Conservation (phyloP, 2,888 invertebrate species). For the Tenthredo notha region DNA sequence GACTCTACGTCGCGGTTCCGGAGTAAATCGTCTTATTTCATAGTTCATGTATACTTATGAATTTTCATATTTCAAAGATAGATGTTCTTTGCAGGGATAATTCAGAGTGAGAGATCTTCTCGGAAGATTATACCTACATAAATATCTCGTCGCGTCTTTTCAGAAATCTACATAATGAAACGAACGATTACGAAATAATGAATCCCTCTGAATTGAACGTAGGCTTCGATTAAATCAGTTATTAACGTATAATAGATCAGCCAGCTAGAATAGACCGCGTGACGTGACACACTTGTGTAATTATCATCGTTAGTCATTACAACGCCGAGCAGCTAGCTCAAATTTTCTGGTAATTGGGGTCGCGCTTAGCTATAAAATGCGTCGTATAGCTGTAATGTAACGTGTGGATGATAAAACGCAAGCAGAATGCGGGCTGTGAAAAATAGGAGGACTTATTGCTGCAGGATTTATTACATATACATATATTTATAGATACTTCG, state of each 20-base stretch:
- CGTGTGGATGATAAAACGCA: neutral
- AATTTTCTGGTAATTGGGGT: slow-evolving; percentile 6
- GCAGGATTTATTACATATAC: neutral
- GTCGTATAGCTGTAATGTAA: neutral
- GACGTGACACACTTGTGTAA: slow-evolving; percentile 31
- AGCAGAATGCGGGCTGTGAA: slow-evolving; percentile 31
- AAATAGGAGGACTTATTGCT: slow-evolving; percentile 12
- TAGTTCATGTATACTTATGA: neutral
- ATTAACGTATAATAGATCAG: slow-evolving; percentile 23
- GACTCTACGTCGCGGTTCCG: neutral
- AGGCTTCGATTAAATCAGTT: slow-evolving; percentile 37
- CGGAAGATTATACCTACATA: neutral
- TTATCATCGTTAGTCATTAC: slow-evolving; percentile 18
- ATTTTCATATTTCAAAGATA: neutral
- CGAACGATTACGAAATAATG: neutral
- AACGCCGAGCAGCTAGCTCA: neutral
- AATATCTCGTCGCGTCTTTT: neutral
- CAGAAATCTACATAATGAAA: neutral
- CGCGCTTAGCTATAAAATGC: neutral
- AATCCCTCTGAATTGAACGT: slow-evolving; percentile 6
- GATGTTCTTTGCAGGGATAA: neutral
- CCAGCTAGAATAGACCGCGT: neutral
- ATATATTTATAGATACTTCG: neutral
- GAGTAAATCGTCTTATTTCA: neutral
- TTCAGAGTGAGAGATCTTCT: neutral